phyloP scores from a whole-genome alignment of 2,797 vertebrate genomes.

The Oceanodroma leucorhoa region DNA sequence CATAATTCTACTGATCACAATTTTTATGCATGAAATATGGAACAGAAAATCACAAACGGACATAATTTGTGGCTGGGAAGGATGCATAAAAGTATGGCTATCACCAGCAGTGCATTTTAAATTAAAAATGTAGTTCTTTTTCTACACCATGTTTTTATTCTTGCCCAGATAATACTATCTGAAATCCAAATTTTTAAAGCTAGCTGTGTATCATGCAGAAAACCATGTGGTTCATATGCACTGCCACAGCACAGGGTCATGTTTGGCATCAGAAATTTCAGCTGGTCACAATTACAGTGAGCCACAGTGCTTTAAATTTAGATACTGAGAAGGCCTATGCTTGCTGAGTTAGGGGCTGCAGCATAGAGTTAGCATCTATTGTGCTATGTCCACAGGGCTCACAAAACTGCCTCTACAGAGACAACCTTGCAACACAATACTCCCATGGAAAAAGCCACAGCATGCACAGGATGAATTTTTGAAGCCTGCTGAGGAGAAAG shows the following conservation, averaged over 20 bases:
- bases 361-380: neutral
- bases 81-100: neutral
- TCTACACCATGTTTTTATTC: neutral
- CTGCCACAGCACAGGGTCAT: neutral
- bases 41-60: neutral
- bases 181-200: neutral
- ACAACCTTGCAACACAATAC: neutral
- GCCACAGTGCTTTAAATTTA: neutral
- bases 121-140: neutral
- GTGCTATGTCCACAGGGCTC: neutral
- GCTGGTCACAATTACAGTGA: neutral
- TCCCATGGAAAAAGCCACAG: neutral
- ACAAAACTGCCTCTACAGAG: neutral
- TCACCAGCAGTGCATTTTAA: neutral
- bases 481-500: neutral
- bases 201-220: neutral
- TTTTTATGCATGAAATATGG: neutral
- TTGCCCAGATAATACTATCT: neutral
- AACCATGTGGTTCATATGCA: neutral
- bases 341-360: neutral
- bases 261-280: neutral
- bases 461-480: neutral
- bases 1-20: neutral
- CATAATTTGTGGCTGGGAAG: neutral
- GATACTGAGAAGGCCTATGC: neutral